Base-by-base conservation (phyloP, 2,888 invertebrate species). In the Candidula unifasciata region DNA sequence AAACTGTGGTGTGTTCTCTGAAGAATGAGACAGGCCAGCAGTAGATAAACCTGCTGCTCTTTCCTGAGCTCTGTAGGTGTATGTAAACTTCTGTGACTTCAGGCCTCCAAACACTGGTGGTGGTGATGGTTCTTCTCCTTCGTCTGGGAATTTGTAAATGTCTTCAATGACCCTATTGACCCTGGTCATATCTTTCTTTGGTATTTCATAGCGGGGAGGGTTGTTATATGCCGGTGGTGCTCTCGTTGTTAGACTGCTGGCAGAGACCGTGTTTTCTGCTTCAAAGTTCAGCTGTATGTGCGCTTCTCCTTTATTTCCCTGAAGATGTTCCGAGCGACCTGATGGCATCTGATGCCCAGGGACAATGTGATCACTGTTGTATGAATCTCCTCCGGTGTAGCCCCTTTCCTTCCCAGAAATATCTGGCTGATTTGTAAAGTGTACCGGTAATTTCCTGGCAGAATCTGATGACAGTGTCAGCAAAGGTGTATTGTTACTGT, bases 131-230 rank as follows among this genome's bases (percentile, higher is more conserved):
- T 73, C 60, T 3, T 81, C 81, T 0, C 54, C 81, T 64, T 77
- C 82, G 35, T 83, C 82, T 30, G 76, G 44, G 54, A 66, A 73
- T 35, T 81, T 83, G 77, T 83, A 83, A 33, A 83, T 77, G 27
- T 83, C 82, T 33, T 83, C 74, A n/a, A 83, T 83, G 6, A 83
- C 68, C 68, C 74, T 83, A 6, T 52, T 54, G 3, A 57, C 77
- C 21, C 78, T 78, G 64, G 33, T 66, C 37, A 37, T 60, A 24
- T 77, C 77, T 27, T 60, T 57, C 3, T 57, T 60, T 30, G 77
- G 21, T 5, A 21, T n/a, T n/a, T 78, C 78, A 78, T 78, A 78
- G 24, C 35, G 27, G 30, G 78, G 66, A 35, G 78, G 78, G 24
- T 78, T 35, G 5, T 21, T 37, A 24, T 78, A 78, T 10, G 60